Evolutionary conservation across 2,797 vertebrate genomes (phyloP), one percentile per base, ranked within the genome.

Genomic region (Synanceia verrucosa): DNA sequence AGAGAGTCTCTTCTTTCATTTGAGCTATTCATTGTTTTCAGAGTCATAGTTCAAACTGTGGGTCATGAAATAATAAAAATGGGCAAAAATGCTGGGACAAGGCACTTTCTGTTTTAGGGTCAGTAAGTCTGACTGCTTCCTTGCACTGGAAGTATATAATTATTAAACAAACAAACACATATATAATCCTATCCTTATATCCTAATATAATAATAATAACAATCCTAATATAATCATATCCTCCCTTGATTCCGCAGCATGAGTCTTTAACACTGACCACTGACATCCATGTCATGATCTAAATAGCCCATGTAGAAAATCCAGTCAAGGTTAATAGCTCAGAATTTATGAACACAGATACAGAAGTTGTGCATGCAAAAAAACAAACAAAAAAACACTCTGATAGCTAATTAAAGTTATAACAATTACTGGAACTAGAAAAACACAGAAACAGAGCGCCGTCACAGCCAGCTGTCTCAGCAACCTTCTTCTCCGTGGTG

Each of bases 401-500:
- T 3, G 14, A 47, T 5, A 16, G 16, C 19, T 44, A 34, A 73
- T 53, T 50, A 43, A 60, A 88, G 75, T 28, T 41, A 6, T 18
- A 37, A 68, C 11, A 4, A 60, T 71, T 59, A 75, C 50, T 71
- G 70, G 68, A 70, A 66, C 36, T 47, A 39, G 34, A 68, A 69
- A 83, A 85, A 59, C 73, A 74, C 68, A 78, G 73, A 65, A 71
- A 34, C 51, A 65, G 37, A 65, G 43, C 46, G 0, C 66, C 1
- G 34, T 74, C 59, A 39, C 5, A 47, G 56, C 58, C 62, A 39
- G 55, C 64, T 58, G 70, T 70, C 76, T 74, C 50, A 23, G 28
- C 64, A 52, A 65, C 62, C 64, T 14, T 13, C 76, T 84, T 65
- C 76, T 76, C 73, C 60, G n/a, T 0, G 19, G 21, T 41, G 70